Base-by-base conservation (phyloP, 2,113 vertebrate species). In the Indri indri region DNA sequence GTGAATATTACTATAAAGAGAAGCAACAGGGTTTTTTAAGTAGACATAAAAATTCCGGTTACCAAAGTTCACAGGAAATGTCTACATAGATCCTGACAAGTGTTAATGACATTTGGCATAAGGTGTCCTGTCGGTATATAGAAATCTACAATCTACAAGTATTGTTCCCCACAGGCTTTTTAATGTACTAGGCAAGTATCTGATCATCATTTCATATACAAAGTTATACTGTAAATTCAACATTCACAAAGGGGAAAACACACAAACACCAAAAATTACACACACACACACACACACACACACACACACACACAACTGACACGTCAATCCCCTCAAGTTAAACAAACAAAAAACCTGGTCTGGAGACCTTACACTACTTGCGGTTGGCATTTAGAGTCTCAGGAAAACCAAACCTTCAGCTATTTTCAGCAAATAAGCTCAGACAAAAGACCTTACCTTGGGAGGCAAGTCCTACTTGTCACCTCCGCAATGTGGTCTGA, bases 71-170 rank as follows among this genome's bases (percentile, higher is more conserved):
- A 47, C 11, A 50, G 0, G 11, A 74, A 54, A 54, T 1, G 57
- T 54, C 30, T 7, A 6, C 1, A 5, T 0, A n/a, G 22, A 40
- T 34, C 32, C 74, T 8, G 61, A 25, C 1, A 1, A 7, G 40
- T 25, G 1, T 27, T 42, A 27, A 50, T 7, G 20, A 59, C 3
- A 0, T 3, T 27, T n/a, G n/a, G 13, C 14, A 37, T 14, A 1
- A 30, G 2, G 16, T 3, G 23, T 59, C 63, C 76, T 2, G 16
- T 6, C 9, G 8, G 17, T 13, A 6, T 1, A 8, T 0, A 14
- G 59, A 77, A 83, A 42, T 8, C 16, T 52, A 16, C 50, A 9
- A 42, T 5, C 16, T 52, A 16, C 66, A 16, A 32, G 80, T 17
- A 52, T 2, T 8, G 8, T 27, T 76, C 80, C 50, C 61, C 23